Evolutionary conservation across 2,797 vertebrate genomes (phyloP), one percentile per base, ranked within the genome.

Genomic region (Sebastes minor): DNA sequence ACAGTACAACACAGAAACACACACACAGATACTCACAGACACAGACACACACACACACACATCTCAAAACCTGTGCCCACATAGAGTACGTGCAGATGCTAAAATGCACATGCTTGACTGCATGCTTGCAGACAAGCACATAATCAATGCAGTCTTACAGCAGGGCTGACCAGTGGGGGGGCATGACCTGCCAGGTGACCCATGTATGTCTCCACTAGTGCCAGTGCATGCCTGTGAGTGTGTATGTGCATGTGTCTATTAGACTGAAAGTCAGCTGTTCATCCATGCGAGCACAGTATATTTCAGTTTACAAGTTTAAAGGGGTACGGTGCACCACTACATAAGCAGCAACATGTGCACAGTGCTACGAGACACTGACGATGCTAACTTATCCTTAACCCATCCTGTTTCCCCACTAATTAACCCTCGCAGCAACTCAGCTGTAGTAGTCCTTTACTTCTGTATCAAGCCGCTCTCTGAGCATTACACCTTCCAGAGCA

Each of bases 131-230:
- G 92, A 91, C 86, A 82, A 88, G 79, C 89, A 91, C 79, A 88
- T 90, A 94, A 95, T 94, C 94, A 94, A 93, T 93, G 88, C 90
- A 73, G 73, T 88, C 86, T 86, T 90, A 89, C 88, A 90, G 93
- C 89, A 90, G 87, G 92, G 80, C 79, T 90, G 89, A 89, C 91
- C 93, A 91, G 94, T 89, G 76, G 94, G 92, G 83, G 89, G 86
- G 87, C 90, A 84, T 91, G 92, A 93, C 91, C 93, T 94, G 92
- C 91, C 93, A 94, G 93, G 91, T 95, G 94, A 96, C 92, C 93
- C 94, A 91, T 88, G 90, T 84, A 91, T 87, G 88, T 87, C 92
- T 93, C 86, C 87, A 90, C 89, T 83, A 73, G 87, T 86, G 86
- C 88, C 85, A 90, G 88, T 83, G 88, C 83, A 82, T 86, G 88